Evolutionary conservation across 2,797 vertebrate genomes (phyloP), one percentile per base, ranked within the genome.

Genomic region (Lacerta viridis): DNA sequence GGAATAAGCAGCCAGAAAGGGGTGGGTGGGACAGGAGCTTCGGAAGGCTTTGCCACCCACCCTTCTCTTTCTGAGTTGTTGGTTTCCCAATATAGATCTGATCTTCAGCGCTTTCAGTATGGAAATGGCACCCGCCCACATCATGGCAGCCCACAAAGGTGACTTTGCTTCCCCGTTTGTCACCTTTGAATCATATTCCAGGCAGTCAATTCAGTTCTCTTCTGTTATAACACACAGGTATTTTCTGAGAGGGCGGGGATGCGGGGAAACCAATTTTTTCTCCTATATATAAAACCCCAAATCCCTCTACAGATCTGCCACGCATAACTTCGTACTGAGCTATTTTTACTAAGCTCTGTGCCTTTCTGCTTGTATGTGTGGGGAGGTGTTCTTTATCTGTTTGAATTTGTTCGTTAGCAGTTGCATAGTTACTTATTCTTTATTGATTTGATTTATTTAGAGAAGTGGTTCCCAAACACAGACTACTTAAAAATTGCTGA

Each of bases 231-330:
- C 33, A 81, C 85, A 66, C n/a, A 39, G n/a, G 33, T 71, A 55
- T 78, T 84, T 59, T 93, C 89, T 88, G 8, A 66, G 69, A 4
- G 17, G 68, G n/a, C 36, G 88, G 41, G 71, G 71, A 39, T 25
- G 13, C 18, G 43, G 43, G 83, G 7, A 80, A 90, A 88, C 41
- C 79, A 43, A 79, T 64, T 80, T 80, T 88, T 90, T 79, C 2
- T 2, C 36, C 43, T 93, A 91, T 92, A 91, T 95, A 94, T 95
- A 92, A 92, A 86, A n/a, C 1, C 4, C 7, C 11, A 59, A 36
- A 72, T 89, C 93, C 88, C 87, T 83, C 64, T 74, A 84, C 83
- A 13, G 61, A 71, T 74, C 79, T 87, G 89, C 85, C 74, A 55
- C 17, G 43, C 39, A 79, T 41, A 59, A 72, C 20, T 88, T 90